These are phyloP conservation scores for Myripristis jacobus DNA, from an alignment of 2,797 vertebrate genomes.

Conservation along the genomic window DNA sequence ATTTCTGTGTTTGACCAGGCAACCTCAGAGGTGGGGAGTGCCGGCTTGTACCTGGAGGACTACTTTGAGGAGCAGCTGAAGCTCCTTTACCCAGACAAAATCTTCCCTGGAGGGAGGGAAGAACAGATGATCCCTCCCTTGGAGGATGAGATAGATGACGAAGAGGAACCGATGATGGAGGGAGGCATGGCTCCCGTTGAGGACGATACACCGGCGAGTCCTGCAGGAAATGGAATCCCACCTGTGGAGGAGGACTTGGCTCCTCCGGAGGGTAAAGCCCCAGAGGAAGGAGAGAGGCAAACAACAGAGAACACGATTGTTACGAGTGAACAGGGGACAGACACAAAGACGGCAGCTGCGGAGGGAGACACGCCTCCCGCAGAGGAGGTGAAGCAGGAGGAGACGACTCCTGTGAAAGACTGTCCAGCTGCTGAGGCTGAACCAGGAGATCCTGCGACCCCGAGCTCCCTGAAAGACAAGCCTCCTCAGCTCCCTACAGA, in stretches of 20 bases:
- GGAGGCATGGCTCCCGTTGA: constrained; percentile 69
- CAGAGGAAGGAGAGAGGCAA: constrained; percentile 50
- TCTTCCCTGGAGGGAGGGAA: constrained; percentile 86
- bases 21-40: constrained; percentile 94
- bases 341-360: fast-evolving
- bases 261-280: constrained; percentile 17
- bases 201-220: constrained; percentile 32
- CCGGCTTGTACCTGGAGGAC: constrained; percentile 91
- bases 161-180: constrained; percentile 78
- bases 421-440: constrained; percentile 8
- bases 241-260: constrained; percentile 54
- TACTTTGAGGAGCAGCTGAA: constrained; percentile 94
- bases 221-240: constrained; percentile 34
- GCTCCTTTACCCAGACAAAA: constrained; percentile 86
- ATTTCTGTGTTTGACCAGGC: constrained; percentile 76
- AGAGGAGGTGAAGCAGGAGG: constrained; percentile 35
- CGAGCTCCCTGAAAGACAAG: constrained; percentile 44
- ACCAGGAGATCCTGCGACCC: constrained; percentile 11
- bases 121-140: constrained; percentile 90
- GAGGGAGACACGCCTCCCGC: not conserved
- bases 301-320: constrained; percentile 11
- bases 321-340: not conserved
- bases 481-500: constrained; percentile 26
- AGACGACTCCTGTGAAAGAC: constrained; percentile 22
- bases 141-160: constrained; percentile 85